Base-by-base conservation (phyloP, 2,888 invertebrate species). In the Periphyllus acericola region DNA sequence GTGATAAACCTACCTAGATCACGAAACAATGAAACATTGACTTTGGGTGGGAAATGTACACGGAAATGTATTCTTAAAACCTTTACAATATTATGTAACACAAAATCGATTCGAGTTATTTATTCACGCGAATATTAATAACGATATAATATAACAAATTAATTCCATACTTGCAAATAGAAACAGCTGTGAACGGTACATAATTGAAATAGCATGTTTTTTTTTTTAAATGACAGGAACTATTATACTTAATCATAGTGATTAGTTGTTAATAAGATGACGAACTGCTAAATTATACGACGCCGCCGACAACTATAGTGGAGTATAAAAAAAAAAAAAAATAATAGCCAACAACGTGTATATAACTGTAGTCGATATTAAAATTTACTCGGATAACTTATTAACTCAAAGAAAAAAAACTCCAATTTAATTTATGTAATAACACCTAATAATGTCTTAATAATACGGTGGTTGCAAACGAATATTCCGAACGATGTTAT, bases 231-330 rank as follows among this genome's bases (percentile, higher is more conserved):
- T 40, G 36, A 80, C 80, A 32, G 40, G 29, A 29, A 46, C 46
- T 46, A 81, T 32, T 68, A 81, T 40, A 68, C 29, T 81, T 80
- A 68, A 81, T 81, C 46, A 81, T 81, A 81, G 81, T 81, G 46
- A 80, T 80, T 66, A 80, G 66, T 29, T 34, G 36, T 80, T 80
- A 68, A 81, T 81, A 46, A 81, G 29, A 81, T 68, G 66, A 81
- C 68, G 68, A 40, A 68, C 29, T 81, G 68, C 19, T 80, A 68
- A 68, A 81, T 81, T 68, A 81, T 68, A 68, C 36, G 60, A 40
- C 29, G 21, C 68, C 29, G 68, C 40, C 81, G 34, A 81, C 80
- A 55, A 66, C 29, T 40, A 19, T 32, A 80, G 81, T 68, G 40
- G 40, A 32, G 40, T 68, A 46, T 21, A 25, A 68, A 68, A 68